These are phyloP conservation scores for Agrotis ipsilon DNA, from an alignment of 2,888 invertebrate genomes.

Conservation along the genomic window DNA sequence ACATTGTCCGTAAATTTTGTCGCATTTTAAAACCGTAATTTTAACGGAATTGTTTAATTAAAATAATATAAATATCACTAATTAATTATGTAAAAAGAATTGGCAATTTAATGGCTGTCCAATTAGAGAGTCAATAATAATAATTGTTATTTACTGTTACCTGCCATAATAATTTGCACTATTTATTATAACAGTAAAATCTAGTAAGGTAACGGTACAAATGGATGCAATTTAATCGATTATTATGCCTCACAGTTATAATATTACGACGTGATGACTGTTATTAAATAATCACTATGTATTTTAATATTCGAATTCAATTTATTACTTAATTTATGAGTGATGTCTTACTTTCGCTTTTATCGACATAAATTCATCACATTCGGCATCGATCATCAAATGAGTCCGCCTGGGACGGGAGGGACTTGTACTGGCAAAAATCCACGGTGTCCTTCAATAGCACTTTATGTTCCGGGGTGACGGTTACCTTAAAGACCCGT, in stretches of 20 bases:
- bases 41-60: not conserved
- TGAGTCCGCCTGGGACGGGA: too few relatives aligned
- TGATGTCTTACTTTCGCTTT: not conserved
- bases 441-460: too few relatives aligned
- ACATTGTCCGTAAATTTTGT: too few relatives aligned
- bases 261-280: not conserved
- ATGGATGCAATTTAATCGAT: conserved; percentile 16
- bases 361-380: not conserved
- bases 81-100: not conserved
- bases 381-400: too few relatives aligned
- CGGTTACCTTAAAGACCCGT: too few relatives aligned
- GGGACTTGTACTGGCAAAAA: too few relatives aligned
- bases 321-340: not conserved
- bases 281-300: conserved; percentile 12
- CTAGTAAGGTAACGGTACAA: conserved; percentile 30
- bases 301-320: conserved; percentile 1
- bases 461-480: too few relatives aligned
- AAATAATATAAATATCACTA: not conserved
- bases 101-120: not conserved
- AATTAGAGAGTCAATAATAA: conserved; percentile 15
- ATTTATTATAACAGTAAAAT: conserved; percentile 25
- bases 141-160: conserved; percentile 4
- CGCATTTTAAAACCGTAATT: not conserved
- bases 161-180: conserved; percentile 7
- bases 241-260: not conserved